Evolutionary conservation across 2,797 vertebrate genomes (phyloP).

Genomic region (Leuciscus waleckii): DNA sequence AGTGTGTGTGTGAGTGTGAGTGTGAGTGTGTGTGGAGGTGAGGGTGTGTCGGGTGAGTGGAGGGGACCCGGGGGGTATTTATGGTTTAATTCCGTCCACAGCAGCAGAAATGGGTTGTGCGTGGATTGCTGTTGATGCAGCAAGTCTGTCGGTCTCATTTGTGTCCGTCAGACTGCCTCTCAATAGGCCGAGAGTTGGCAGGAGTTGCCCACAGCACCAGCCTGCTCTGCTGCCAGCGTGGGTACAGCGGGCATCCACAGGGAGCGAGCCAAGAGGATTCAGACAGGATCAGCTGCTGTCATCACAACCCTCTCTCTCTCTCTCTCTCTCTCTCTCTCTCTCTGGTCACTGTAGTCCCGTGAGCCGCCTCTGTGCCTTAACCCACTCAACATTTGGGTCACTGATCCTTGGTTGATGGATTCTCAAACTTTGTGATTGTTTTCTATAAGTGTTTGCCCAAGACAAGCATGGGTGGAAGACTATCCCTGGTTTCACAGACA

Average conservation of each 20-base stretch:
- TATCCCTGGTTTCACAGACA: no score
- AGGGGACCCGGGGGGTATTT: constrained; percentile 80
- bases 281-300: constrained; percentile 74
- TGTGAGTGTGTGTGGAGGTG: constrained; percentile 59
- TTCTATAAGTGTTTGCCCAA: not conserved
- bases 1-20: constrained; percentile 59
- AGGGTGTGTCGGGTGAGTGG: constrained; percentile 66
- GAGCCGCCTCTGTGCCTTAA: not conserved
- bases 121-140: constrained; percentile 82
- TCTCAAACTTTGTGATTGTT: not conserved
- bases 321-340: constrained; percentile 16
- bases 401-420: not conserved
- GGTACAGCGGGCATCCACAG: constrained; percentile 70
- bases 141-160: constrained; percentile 76
- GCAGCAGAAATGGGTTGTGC: constrained; percentile 79
- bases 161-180: constrained; percentile 75
- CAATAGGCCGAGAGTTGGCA: constrained; percentile 82
- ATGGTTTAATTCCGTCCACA: constrained; percentile 84
- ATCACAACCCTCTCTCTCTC: constrained; percentile 67
- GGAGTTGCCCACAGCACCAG: constrained; percentile 62
- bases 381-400: not conserved
- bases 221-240: constrained; percentile 73
- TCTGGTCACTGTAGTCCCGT: not conserved
- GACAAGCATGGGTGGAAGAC: not conserved
- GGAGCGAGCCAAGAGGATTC: constrained; percentile 74